Evolutionary conservation across 2,888 invertebrate species (phyloP), one percentile per base, ranked within the genome.

Genomic region (Lithophane semibrunnea): DNA sequence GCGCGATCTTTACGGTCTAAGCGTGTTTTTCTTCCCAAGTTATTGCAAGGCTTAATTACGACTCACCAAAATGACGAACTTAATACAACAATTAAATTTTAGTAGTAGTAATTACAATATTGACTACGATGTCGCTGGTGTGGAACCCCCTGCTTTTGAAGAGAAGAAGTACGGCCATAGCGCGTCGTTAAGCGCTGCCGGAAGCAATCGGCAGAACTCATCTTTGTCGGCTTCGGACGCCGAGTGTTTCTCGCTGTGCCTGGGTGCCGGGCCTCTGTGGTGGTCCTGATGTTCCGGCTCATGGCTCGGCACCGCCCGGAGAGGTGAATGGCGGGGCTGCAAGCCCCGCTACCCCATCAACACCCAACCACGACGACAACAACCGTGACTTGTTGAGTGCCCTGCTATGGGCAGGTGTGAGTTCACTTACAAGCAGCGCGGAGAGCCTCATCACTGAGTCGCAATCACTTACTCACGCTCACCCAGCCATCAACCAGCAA

Each of bases 201-300:
- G 96, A 87, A 97, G 97, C 96, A 97, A 54, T 37, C 37, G 3
- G n/a, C 37, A 97, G 94, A 97, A 97, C 86, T 97, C 98, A 92
- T 97, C 97, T 93, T 94, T 97, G 94, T 97, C 97, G 95, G 97
- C 97, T 92, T 97, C 97, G 94, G 97, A 97, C 96, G 97, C 97
- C 97, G 97, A 98, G 94, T 98, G 97, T 93, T 98, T 97, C 96
- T 98, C 97, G 97, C 97, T 98, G 97, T 98, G 99, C 98, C 98
- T 99, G 98, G 99, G 99, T 97, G 98, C 99, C 97, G 99, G 99
- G 99, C 99, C 99, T 99, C 99, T 98, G 99, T 99, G 98, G 99
- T 99, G 99, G 98, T 99, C 99, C 99, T 99, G 99, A 99, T 99
- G 99, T 98, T 98, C 99, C 99, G 98, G 98, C 98, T 97, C 98